Base-by-base conservation (phyloP, 2,797 vertebrate species). In the Selene dorsalis region DNA sequence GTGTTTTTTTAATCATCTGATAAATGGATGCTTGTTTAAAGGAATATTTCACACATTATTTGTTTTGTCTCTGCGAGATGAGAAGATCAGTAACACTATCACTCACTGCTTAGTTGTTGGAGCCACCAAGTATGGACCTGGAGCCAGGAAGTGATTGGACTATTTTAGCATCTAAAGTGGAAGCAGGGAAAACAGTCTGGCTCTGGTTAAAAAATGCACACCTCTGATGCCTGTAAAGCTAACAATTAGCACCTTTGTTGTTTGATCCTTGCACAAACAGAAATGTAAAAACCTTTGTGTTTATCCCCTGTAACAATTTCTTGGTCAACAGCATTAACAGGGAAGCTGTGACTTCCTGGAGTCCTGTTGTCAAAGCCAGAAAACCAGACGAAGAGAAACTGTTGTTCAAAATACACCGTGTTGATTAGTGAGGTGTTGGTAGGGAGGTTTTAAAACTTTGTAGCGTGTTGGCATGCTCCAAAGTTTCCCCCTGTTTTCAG, bases 141-240 rank as follows among this genome's bases (percentile, higher is more conserved):
- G 5, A 50, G 43, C n/a, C 57, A 61, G 0, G 43, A 61, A 30
- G 26, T 14, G 2, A 50, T 43, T 69, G 58, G 43, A 20, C 22
- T 48, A 69, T 69, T 59, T 55, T 32, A 69, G 69, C 58, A 64
- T 24, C 16, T 35, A 60, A 11, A 50, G 17, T 35, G 22, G 22
- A 57, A 48, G 60, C 9, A 56, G 24, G 52, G 24, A 26, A 16
- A 28, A 13, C 16, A 55, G 24, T 16, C 24, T 28, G 30, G 17
- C n/a, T 58, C 1, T 38, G 6, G 52, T 7, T 26, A 26, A 22
- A 63, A 50, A 14, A 12, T n/a, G 39, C 22, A 4, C 35, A 70
- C 43, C 3, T 59, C 41, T 52, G 10, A 56, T 48, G 43, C 43
- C 43, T 20, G 1, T n/a, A 18, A 56, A 66, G 45, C 18, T 56